Conservation (phyloP, 2,797 vertebrate genomes). For the Lagocephalus sceleratus region DNA sequence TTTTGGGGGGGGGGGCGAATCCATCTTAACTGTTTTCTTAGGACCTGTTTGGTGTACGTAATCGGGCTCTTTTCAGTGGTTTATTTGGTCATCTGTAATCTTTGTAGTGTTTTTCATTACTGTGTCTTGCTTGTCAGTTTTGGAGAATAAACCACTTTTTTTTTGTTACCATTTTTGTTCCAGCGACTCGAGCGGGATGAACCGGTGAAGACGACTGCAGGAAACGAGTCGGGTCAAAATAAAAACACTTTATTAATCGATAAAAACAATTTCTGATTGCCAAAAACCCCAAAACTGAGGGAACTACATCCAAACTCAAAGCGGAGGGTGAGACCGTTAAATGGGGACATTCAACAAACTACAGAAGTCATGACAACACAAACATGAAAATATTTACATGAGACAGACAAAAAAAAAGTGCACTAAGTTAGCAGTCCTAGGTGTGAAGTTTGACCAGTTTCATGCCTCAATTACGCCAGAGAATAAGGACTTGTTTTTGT, state of each 20-base stretch:
- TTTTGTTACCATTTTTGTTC: constrained; percentile 34
- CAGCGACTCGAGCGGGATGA: background rate
- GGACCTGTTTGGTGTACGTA: constrained; percentile 40
- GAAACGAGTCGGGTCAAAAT: constrained; percentile 73
- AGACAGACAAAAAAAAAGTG: constrained; percentile 75
- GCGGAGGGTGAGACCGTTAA: constrained; percentile 64
- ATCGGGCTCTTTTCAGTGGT: constrained; percentile 30
- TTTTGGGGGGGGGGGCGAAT: constrained; percentile 10
- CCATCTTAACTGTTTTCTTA: constrained; percentile 29
- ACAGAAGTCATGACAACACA: constrained; percentile 61
- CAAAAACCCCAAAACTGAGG: constrained; percentile 76
- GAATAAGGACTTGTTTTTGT: constrained; percentile 47
- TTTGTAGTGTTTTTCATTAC: constrained; percentile 52
- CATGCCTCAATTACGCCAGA: constrained; percentile 72
- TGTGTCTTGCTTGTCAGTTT: constrained; percentile 64
- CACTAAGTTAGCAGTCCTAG: constrained; percentile 75
- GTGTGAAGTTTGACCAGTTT: constrained; percentile 66
- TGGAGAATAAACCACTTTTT: constrained; percentile 73
- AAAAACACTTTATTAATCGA: constrained; percentile 84
- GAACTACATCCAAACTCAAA: constrained; percentile 78
- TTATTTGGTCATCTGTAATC: constrained; percentile 39
- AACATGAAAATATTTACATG: constrained; percentile 83
- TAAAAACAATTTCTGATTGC: constrained; percentile 86
- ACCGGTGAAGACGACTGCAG: constrained; percentile 38
- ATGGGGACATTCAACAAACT: constrained; percentile 62